Evolutionary conservation across 2,797 vertebrate genomes (phyloP).

Genomic region (Graptemys geographica): DNA sequence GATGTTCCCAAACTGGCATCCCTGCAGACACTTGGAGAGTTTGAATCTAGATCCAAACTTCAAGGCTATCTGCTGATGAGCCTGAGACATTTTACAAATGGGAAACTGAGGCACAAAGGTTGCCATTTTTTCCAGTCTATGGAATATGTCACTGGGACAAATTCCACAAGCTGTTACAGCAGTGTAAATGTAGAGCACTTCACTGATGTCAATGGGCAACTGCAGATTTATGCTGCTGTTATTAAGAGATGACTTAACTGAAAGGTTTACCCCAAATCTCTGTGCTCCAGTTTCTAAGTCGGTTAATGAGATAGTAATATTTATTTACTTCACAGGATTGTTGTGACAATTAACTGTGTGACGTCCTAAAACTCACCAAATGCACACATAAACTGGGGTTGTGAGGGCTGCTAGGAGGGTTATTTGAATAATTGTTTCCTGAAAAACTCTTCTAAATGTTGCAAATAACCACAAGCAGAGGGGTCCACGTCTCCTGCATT

Average conservation of each 20-base stretch:
- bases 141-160: conserved; percentile 44
- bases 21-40: neutral
- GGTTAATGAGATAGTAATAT: neutral
- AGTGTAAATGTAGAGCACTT: conserved; percentile 45
- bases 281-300: neutral
- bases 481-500: neutral
- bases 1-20: neutral
- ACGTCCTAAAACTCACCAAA: neutral
- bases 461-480: neutral
- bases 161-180: conserved; percentile 47
- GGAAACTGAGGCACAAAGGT: neutral
- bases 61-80: neutral
- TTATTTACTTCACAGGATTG: neutral
- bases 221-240: conserved; percentile 62
- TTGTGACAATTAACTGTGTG: neutral
- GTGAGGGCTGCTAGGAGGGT: neutral
- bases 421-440: neutral
- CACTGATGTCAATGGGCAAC: conserved; percentile 33
- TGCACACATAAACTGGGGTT: neutral
- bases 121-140: neutral
- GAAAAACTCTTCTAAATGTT: neutral
- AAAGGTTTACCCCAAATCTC: conserved; percentile 18
- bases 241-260: conserved; percentile 39
- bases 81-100: neutral
- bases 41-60: neutral